Base-by-base conservation (phyloP, 2,797 vertebrate genomes). In the Scolopax rusticola region DNA sequence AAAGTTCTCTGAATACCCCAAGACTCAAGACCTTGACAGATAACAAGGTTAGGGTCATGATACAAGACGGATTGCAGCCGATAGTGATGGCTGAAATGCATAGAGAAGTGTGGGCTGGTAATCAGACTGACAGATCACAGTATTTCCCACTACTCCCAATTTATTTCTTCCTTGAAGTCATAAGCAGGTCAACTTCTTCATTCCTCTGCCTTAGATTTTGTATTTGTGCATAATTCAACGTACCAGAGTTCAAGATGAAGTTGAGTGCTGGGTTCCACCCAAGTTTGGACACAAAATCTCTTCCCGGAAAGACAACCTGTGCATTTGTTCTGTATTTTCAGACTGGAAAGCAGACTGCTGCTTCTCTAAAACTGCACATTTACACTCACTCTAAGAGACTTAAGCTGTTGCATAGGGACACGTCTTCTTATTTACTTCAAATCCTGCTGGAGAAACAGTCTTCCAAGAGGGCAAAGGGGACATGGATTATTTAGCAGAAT, bases 91-190 rank as follows among this genome's bases (percentile, higher is more conserved):
- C 84, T 95, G 80, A 90, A 95, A 65, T 40, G 78, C 63, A 78
- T 38, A 56, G 63, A 69, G 63, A 63, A 84, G 43, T 77, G 89
- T 87, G 78, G 90, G 92, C 71, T 94, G 75, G 23, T 18, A 85
- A 95, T 93, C 87, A 89, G 78, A 57, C 84, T 89, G 93, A 84
- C 85, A 95, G 84, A 91, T 91, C 47, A 0, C 69, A 88, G 69
- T 82, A 60, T 84, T 97, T 95, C 77, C 94, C 77, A 74, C 85
- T 76, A 90, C 67, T 93, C 54, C 80, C 48, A 93, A 76, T 94
- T 94, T 91, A 78, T 59, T 79, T 86, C 71, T 93, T 89, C 64
- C 82, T 65, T 61, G 57, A 91, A 96, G 84, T 94, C 84, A 64
- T 28, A 87, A 95, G 82, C 75, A 83, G 89, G 84, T 92, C 89